Percentiles rank a stretch among this genome's conserved stretches.
phyloP scores from a whole-genome alignment of 2,888 invertebrate species.

The Thymelicus acteon region DNA sequence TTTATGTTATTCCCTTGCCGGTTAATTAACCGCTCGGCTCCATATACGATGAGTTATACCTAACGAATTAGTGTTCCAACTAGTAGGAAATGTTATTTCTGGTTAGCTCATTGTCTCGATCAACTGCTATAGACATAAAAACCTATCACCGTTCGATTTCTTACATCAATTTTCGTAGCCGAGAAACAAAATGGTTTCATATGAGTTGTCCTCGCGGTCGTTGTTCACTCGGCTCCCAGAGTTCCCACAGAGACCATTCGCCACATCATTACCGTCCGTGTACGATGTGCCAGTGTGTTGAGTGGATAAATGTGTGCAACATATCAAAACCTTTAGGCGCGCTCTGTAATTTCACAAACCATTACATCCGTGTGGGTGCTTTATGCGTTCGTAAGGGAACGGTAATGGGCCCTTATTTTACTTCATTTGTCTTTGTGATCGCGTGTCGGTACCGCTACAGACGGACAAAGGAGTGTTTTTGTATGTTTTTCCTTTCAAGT shows the following conservation, averaged over 20 bases:
- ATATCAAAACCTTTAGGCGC: slow-evolving; percentile 14
- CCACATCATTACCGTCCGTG: not conserved
- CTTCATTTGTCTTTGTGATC: slow-evolving; percentile 20
- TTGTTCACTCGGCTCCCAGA: not conserved
- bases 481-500: not conserved
- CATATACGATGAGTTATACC: not conserved
- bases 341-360: slow-evolving; percentile 31
- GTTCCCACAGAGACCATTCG: not conserved
- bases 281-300: slow-evolving; percentile 17
- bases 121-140: too few relatives aligned
- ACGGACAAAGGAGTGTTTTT: not conserved
- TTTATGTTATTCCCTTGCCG: not conserved
- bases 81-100: not conserved
- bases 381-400: slow-evolving; percentile 16
- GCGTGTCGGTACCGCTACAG: slow-evolving; percentile 1
- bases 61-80: not conserved
- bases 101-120: too few relatives aligned
- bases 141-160: too few relatives aligned
- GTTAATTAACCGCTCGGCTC: not conserved
- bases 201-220: not conserved
- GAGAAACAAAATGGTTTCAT: not conserved
- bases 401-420: slow-evolving; percentile 29
- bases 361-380: slow-evolving; percentile 28
- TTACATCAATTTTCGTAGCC: not conserved
- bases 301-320: slow-evolving; percentile 14